A percentile compares a stretch with the other conserved stretches of the same genome.
These are phyloP conservation scores for Microctonus brassicae DNA, from an alignment of 2,888 invertebrate species.

Conservation along the genomic window DNA sequence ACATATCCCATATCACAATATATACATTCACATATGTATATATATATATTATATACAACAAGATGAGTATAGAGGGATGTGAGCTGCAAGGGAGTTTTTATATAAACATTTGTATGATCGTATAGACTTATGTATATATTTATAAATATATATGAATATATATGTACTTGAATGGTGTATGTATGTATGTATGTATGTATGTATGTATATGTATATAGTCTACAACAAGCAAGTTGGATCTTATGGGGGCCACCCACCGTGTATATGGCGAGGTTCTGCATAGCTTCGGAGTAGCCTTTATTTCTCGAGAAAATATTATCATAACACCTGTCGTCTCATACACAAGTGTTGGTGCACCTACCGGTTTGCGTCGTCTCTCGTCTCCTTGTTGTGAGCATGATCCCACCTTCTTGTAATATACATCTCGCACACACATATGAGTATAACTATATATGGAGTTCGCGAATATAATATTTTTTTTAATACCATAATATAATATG, in stretches of 20 bases:
- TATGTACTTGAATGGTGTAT: no score
- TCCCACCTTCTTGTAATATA: constrained; percentile 21
- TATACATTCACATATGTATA: not conserved
- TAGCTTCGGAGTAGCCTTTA: constrained; percentile 57
- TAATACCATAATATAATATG: not conserved
- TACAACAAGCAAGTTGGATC: not conserved
- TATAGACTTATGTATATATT: no score
- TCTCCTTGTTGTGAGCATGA: constrained; percentile 25
- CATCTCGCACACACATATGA: constrained; percentile 16
- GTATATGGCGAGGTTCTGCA: constrained; percentile 41
- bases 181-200: no score
- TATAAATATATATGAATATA: no score
- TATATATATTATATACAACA: constrained; percentile 3
- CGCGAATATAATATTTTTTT: constrained; percentile 55
- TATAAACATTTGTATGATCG: constrained; percentile 16
- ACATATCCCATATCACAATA: not conserved
- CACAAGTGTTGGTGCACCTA: constrained; percentile 51
- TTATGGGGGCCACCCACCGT: constrained; percentile 46
- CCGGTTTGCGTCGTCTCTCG: constrained; percentile 43
- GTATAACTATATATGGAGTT: not conserved
- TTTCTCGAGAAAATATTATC: constrained; percentile 65
- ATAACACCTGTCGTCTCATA: constrained; percentile 54
- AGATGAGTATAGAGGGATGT: constrained; percentile 27
- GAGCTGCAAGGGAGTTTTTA: not conserved
- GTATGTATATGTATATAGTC: constrained; percentile 28